phyloP scores from a whole-genome alignment of 2,113 vertebrate species.

The Amazona guildingii region DNA sequence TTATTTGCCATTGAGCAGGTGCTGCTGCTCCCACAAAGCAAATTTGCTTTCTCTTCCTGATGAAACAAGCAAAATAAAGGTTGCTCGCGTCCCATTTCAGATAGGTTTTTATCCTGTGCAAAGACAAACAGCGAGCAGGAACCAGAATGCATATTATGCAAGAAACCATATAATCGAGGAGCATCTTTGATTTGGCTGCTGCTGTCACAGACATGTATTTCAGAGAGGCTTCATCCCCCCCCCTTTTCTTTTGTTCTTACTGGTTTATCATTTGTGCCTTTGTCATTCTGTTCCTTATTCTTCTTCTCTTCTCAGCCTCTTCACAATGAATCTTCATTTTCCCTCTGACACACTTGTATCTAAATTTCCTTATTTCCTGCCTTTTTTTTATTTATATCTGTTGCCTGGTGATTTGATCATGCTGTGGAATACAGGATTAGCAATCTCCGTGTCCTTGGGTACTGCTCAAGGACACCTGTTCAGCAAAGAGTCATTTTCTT shows the following conservation, averaged over 20 bases:
- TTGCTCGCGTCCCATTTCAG: conserved; percentile 79
- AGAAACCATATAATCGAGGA: conserved; percentile 77
- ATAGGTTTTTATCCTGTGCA: conserved; percentile 54
- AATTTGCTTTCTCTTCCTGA: conserved; percentile 69
- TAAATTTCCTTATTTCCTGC: conserved; percentile 95
- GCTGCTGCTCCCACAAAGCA: conserved; percentile 71
- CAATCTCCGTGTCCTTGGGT: conserved; percentile 89
- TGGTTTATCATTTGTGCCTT: conserved; percentile 68
- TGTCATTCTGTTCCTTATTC: conserved; percentile 66
- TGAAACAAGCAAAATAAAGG: conserved; percentile 67
- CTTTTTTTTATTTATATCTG: conserved; percentile 94
- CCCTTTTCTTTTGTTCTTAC: conserved; percentile 8
- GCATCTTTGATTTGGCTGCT: conserved; percentile 65
- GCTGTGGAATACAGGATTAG: conserved; percentile 94
- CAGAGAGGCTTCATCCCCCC: neutral
- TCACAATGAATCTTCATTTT: conserved; percentile 97
- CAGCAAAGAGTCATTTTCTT: conserved; percentile 73
- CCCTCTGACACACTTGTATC: conserved; percentile 92
- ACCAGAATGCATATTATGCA: conserved; percentile 76
- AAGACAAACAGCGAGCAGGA: conserved; percentile 55
- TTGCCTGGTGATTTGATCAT: conserved; percentile 95
- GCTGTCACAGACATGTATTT: conserved; percentile 59
- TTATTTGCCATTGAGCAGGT: conserved; percentile 68
- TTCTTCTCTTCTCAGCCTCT: conserved; percentile 74
- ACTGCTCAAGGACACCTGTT: conserved; percentile 93